Base-by-base conservation (phyloP, 2,797 vertebrate species). In the Karalla daura region DNA sequence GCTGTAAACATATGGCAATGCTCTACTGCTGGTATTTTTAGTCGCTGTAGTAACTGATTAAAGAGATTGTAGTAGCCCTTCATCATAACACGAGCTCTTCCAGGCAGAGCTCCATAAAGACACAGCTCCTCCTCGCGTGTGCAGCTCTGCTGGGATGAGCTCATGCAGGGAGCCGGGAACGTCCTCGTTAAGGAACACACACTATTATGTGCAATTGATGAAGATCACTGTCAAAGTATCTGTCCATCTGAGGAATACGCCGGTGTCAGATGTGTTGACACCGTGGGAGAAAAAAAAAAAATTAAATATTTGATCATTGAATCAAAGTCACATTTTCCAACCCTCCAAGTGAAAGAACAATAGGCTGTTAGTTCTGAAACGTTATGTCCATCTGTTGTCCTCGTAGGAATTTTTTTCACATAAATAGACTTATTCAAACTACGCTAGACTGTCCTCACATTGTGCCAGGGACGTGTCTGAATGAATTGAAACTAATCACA, bases 151-250 rank as follows among this genome's bases (percentile, higher is more conserved):
- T 7, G 33, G 8, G 21, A 21, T 44, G 61, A 41, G 61, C 41
- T 61, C 24, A 46, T 32, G 9, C 27, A 46, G 30, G 52, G 44
- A 67, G 30, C 45, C 17, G 39, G 27, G 8, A 30, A 28, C 40
- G 44, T 75, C 39, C 11, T 30, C 24, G 32, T 12, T 63, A 51
- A 74, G 45, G 39, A 59, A 35, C 36, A 24, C n/a, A n/a, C n/a
- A n/a, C n/a, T n/a, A n/a, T n/a, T n/a, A n/a, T n/a, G n/a, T n/a
- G n/a, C n/a, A n/a, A n/a, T n/a, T n/a, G n/a, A n/a, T n/a, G n/a
- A n/a, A n/a, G n/a, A n/a, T n/a, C n/a, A n/a, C n/a, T n/a, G n/a
- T n/a, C n/a, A n/a, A n/a, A n/a, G n/a, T n/a, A n/a, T n/a, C n/a
- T n/a, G n/a, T n/a, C n/a, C n/a, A n/a, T n/a, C n/a, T n/a, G n/a